These are phyloP conservation scores for Achlya flavicornis DNA, from an alignment of 2,888 invertebrate genomes.

Conservation along the genomic window DNA sequence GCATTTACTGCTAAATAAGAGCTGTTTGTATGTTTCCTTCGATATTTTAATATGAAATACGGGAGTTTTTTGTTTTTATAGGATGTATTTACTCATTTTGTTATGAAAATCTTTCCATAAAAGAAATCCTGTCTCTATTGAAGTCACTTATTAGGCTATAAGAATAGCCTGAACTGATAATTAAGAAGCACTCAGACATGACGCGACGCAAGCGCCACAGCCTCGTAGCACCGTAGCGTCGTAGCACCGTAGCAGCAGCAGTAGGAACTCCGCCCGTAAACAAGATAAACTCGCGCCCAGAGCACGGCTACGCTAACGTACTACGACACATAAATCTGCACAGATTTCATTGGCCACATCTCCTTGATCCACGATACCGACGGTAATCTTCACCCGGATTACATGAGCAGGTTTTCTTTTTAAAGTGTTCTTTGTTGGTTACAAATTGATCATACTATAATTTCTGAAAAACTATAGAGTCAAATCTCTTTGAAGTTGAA, in stretches of 20 bases:
- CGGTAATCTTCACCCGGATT: conserved; percentile 48
- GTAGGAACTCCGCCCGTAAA: conserved; percentile 48
- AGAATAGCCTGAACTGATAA: no score
- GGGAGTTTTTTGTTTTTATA: background rate
- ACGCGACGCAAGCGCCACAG: background rate
- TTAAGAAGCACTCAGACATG: background rate
- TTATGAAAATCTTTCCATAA: no score
- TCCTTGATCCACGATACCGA: conserved; percentile 49
- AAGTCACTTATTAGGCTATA: no score
- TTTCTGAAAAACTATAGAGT: background rate
- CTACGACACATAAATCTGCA: conserved; percentile 63
- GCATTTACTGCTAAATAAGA: conserved; percentile 63
- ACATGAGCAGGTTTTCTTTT: conserved; percentile 40
- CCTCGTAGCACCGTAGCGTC: background rate
- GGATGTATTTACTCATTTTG: background rate
- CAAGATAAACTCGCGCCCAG: conserved; percentile 61
- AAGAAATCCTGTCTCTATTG: no score
- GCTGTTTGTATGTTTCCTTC: conserved; percentile 43
- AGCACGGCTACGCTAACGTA: conserved; percentile 40
- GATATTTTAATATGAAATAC: conserved; percentile 17
- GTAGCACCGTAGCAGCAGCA: background rate
- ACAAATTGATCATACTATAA: background rate
- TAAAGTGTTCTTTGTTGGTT: conserved; percentile 29
- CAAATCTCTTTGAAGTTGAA: background rate
- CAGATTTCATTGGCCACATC: conserved; percentile 61